Conservation (phyloP, 2,888 invertebrate species). For the Amaurobius ferox region DNA sequence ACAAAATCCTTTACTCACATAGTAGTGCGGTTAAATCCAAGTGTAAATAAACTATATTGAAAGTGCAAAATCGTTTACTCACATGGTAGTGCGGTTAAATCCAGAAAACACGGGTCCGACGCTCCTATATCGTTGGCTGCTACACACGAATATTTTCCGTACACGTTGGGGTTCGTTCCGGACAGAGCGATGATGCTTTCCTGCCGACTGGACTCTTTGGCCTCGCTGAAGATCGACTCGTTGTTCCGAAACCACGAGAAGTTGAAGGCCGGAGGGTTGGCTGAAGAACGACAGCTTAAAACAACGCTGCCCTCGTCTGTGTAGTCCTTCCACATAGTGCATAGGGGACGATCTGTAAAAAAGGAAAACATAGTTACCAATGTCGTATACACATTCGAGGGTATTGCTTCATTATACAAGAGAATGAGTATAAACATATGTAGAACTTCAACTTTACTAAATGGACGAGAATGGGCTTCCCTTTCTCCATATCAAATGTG, state of each 20-base stretch:
- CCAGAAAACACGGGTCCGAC: constrained; percentile 79
- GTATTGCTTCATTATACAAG: too few relatives aligned
- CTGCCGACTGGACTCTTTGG: constrained; percentile 78
- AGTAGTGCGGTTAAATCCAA: too few relatives aligned
- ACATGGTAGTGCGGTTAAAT: constrained; percentile 66
- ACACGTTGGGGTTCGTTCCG: constrained; percentile 80
- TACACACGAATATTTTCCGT: constrained; percentile 88
- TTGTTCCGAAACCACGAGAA: constrained; percentile 89
- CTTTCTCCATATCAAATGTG: too few relatives aligned
- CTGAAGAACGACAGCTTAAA: constrained; percentile 87
- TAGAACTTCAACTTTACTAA: too few relatives aligned
- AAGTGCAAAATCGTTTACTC: too few relatives aligned
- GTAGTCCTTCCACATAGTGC: constrained; percentile 86
- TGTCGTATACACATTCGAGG: too few relatives aligned
- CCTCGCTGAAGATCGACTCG: constrained; percentile 80
- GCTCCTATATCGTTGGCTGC: constrained; percentile 90
- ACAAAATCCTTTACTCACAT: too few relatives aligned
- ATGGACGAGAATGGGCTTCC: too few relatives aligned
- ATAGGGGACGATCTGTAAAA: constrained; percentile 87
- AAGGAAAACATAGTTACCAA: too few relatives aligned
- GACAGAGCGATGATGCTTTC: constrained; percentile 83
- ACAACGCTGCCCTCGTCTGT: constrained; percentile 84
- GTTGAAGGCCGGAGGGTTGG: constrained; percentile 87
- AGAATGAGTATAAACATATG: too few relatives aligned
- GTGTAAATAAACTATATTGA: too few relatives aligned